Evolutionary conservation across 1,140 invertebrate genomes (phyloP), one percentile per base, ranked within the genome.

Genomic region (Dufourea novaeangliae): DNA sequence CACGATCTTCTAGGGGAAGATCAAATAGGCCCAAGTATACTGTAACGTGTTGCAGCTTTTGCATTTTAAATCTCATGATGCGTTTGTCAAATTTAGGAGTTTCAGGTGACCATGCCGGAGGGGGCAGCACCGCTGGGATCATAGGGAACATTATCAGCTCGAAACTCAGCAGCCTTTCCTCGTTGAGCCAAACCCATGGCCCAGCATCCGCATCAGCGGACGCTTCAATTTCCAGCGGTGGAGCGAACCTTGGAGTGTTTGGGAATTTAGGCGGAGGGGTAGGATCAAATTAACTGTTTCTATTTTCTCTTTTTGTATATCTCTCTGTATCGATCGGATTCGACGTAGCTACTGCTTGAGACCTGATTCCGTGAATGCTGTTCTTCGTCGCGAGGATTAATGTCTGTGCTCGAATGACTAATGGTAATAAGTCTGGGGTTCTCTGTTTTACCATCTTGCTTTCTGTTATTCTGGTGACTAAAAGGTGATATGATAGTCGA

Each of bases 141-240:
- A 25, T 87, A n/a, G 83, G 79, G 34, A 80, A 81, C 22, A 63
- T 89, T 14, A 25, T 92, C 29, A 59, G 72, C 83, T 66, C 76
- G 85, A 22, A 86, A 79, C 52, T 86, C 20, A 72, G 82, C 27
- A 66, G 81, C 68, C 17, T 88, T 1, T 75, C 83, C 1, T 63
- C 71, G 7, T 44, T 86, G 52, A 83, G 87, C 27, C 79, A 81
- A 44, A 78, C 80, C 56, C 84, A 82, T 3, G 39, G 70, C 2
- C 93, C 93, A 22, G 93, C 93, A 44, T 89, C 93, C 12, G 94
- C 93, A 20, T 91, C 93, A 17, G 91, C 93, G 78, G 79, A 94
- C 10, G 91, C 90, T 25, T 63, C 37, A 20, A 61, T 86, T 7
- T 85, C 88, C 59, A 89, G 91, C 67, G 88, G 91, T 57, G 93